A percentile compares a stretch with the other conserved stretches of the same genome.
Evolutionary conservation across 2,797 vertebrate species (phyloP).

Genomic region (Sebastiscus albofasciatus): DNA sequence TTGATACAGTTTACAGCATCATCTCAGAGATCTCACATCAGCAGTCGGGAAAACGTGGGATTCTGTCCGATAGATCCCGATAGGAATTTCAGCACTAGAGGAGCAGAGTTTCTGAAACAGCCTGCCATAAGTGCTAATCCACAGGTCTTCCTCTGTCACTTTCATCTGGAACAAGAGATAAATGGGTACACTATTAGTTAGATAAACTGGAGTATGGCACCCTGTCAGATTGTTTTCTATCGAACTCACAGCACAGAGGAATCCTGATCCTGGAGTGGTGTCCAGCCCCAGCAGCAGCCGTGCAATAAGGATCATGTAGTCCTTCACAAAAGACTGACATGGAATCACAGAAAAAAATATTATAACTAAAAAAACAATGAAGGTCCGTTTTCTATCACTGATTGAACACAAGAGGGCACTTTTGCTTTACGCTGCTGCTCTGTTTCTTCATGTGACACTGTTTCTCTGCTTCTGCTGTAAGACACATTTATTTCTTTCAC

Average conservation of each 20-base stretch:
- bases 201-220: neutral
- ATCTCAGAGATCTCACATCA: slow-evolving; percentile 71
- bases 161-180: slow-evolving; percentile 76
- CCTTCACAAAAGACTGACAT: slow-evolving; percentile 87
- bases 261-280: slow-evolving; percentile 87
- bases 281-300: slow-evolving; percentile 86
- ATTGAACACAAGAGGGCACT: slow-evolving; percentile 71
- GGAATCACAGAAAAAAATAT: slow-evolving; percentile 33
- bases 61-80: slow-evolving; percentile 87
- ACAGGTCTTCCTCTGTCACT: slow-evolving; percentile 85
- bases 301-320: slow-evolving; percentile 89
- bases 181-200: neutral
- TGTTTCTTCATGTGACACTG: neutral
- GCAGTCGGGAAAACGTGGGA: slow-evolving; percentile 79
- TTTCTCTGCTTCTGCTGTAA: slow-evolving; percentile 10
- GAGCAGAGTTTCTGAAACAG: slow-evolving; percentile 89
- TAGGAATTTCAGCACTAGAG: slow-evolving; percentile 86
- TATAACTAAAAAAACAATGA: too few relatives aligned
- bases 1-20: neutral
- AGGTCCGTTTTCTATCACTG: neutral
- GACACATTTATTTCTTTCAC: slow-evolving; percentile 2
- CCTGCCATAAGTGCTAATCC: slow-evolving; percentile 86
- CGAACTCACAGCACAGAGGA: slow-evolving; percentile 86
- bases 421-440: slow-evolving; percentile 17
- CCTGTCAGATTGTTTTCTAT: neutral